phyloP scores from a whole-genome alignment of 2,888 invertebrate species.

The Himalopsyche kuldschensis region DNA sequence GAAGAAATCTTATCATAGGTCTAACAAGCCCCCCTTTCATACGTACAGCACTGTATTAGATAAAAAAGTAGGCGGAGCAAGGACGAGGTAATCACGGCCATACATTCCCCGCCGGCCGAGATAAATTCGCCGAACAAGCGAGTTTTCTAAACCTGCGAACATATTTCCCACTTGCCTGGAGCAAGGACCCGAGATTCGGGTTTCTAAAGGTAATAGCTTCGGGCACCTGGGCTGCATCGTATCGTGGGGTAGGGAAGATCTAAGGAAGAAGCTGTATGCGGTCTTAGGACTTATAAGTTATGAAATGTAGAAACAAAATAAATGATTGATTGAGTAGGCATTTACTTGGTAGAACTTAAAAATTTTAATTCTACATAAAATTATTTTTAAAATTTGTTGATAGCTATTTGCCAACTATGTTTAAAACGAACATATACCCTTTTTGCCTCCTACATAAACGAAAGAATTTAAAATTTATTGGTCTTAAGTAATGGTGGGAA shows the following conservation, averaged over 20 bases:
- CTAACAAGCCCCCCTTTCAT: too few species aligned
- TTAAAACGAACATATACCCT: too few species aligned
- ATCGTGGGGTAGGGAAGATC: background rate
- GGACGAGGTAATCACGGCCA: conserved; percentile 19
- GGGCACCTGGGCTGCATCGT: background rate
- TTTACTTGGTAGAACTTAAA: too few species aligned
- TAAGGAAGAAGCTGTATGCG: background rate
- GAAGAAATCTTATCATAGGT: too few species aligned
- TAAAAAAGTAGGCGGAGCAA: background rate
- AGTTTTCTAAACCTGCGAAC: conserved; percentile 7
- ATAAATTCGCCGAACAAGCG: conserved; percentile 20
- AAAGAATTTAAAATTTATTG: too few species aligned
- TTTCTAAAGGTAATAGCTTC: background rate
- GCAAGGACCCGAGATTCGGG: background rate
- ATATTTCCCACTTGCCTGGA: conserved; percentile 10
- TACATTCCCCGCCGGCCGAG: conserved; percentile 16
- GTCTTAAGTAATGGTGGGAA: too few species aligned
- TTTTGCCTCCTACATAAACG: too few species aligned
- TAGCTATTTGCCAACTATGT: too few species aligned
- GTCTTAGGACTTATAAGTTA: background rate
- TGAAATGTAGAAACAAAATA: background rate
- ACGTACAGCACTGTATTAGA: too few species aligned
- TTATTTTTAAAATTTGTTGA: too few species aligned
- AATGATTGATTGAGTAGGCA: too few species aligned
- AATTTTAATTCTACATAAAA: too few species aligned